phyloP scores from a whole-genome alignment of 2,888 invertebrate species.

The Standfussiana lucernea region DNA sequence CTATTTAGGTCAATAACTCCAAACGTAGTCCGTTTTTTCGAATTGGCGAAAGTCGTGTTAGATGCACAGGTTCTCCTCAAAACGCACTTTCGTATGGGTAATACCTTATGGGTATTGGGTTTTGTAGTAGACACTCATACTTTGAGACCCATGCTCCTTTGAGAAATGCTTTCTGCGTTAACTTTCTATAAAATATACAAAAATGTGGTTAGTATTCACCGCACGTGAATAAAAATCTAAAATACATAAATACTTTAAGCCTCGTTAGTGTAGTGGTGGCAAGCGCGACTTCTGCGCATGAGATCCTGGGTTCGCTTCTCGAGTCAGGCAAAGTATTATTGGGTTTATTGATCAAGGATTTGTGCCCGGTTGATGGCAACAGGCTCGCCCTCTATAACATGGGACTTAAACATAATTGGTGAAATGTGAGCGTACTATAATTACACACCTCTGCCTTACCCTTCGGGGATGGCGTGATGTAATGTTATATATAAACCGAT shows the following conservation, averaged over 20 bases:
- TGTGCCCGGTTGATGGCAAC: background rate
- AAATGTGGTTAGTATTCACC: background rate
- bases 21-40: background rate
- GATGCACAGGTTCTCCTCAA: background rate
- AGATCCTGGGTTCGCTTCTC: background rate
- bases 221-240: background rate
- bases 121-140: background rate
- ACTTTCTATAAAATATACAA: background rate
- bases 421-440: background rate
- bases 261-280: too few species aligned
- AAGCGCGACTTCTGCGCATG: too few species aligned
- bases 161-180: background rate
- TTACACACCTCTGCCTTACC: background rate
- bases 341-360: background rate
- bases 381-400: background rate
- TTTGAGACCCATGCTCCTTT: background rate
- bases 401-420: background rate
- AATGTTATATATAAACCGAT: conserved; percentile 3
- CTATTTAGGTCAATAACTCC: background rate
- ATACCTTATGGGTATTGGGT: background rate
- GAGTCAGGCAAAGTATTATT: background rate
- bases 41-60: background rate
- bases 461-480: background rate
- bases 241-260: background rate
- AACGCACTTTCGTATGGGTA: background rate